Conservation (phyloP, 1,140 invertebrate genomes). For the Drosophila sulfurigaster region DNA sequence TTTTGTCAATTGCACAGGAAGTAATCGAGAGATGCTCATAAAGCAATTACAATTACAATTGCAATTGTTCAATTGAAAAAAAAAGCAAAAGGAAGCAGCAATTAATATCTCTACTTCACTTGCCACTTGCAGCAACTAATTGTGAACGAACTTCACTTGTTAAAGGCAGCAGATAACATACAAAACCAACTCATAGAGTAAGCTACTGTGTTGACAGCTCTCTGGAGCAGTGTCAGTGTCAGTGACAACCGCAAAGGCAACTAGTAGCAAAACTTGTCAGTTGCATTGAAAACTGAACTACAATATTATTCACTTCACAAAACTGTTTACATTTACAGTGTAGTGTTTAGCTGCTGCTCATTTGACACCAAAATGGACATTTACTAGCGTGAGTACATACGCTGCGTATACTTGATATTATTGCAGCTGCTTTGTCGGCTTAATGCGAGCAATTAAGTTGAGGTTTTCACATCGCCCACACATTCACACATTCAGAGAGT, state of each 20-base stretch:
- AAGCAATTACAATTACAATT: conserved; percentile 18
- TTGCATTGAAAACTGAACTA: background rate
- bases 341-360: background rate
- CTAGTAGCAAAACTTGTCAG: conserved; percentile 10
- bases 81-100: conserved; percentile 65
- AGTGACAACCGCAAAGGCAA: conserved; percentile 11
- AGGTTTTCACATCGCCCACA: conserved; percentile 54
- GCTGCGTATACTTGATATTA: conserved; percentile 72
- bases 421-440: conserved; percentile 75
- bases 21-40: conserved; percentile 6
- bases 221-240: conserved; percentile 9
- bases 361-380: conserved; percentile 25
- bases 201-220: conserved; percentile 10
- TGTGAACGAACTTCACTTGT: conserved; percentile 43
- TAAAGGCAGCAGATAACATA: background rate
- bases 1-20: conserved; percentile 28
- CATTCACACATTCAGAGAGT: background rate
- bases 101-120: conserved; percentile 43
- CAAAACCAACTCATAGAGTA: no score
- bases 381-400: conserved; percentile 11
- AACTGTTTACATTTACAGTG: background rate
- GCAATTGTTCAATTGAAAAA: conserved; percentile 30
- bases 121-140: conserved; percentile 38
- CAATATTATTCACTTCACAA: no score
- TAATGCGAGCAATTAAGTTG: conserved; percentile 78